These are phyloP conservation scores for Acanthornis magna DNA, from an alignment of 2,797 vertebrate genomes.

Conservation along the genomic window DNA sequence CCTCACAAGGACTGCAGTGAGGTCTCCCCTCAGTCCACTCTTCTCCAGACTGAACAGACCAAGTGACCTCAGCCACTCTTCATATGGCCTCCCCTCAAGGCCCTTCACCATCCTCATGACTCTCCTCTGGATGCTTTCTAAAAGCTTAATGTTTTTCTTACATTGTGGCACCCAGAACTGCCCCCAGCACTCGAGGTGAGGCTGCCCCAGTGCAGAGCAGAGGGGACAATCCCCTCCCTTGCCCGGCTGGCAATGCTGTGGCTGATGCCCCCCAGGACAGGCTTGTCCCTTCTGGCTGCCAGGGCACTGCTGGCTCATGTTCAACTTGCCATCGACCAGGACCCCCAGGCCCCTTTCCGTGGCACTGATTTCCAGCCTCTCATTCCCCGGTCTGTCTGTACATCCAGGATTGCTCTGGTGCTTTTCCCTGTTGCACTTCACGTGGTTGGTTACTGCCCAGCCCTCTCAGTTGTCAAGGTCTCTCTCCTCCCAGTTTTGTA, in stretches of 20 bases:
- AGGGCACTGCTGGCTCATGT: background rate
- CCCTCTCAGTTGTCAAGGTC: background rate
- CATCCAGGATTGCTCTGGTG: background rate
- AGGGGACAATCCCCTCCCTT: background rate
- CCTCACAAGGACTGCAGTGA: no score
- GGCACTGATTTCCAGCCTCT: no score
- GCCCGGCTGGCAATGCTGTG: rapidly evolving
- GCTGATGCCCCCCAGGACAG: rapidly evolving
- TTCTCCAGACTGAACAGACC: background rate
- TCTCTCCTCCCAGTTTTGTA: background rate
- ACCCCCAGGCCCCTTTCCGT: rapidly evolving
- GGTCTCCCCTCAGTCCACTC: background rate
- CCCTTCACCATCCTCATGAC: background rate
- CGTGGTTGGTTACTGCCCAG: background rate
- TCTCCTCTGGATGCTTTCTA: rapidly evolving
- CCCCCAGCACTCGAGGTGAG: rapidly evolving
- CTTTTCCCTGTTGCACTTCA: background rate
- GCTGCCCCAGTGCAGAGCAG: rapidly evolving
- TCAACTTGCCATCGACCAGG: rapidly evolving
- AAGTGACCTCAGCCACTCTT: background rate
- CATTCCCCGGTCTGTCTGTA: rapidly evolving
- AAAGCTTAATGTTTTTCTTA: background rate
- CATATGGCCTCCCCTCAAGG: rapidly evolving
- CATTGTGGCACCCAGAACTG: rapidly evolving
- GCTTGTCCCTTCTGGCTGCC: rapidly evolving